These are phyloP conservation scores for Parotia lawesii DNA, from an alignment of 2,113 vertebrate genomes.

Conservation along the genomic window DNA sequence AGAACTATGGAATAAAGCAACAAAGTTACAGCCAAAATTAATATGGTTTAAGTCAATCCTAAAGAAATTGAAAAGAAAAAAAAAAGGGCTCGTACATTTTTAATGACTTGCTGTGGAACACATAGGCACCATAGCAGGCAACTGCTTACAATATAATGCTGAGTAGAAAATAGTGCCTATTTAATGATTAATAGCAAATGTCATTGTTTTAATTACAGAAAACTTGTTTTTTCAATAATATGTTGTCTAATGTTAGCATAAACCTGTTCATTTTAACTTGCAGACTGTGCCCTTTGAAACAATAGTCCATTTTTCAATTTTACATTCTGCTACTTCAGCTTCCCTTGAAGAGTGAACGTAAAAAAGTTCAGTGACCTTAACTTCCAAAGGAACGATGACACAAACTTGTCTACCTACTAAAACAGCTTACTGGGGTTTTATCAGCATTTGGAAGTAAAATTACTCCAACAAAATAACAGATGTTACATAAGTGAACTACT, in stretches of 20 bases:
- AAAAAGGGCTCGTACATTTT: neutral
- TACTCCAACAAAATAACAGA: constrained; percentile 80
- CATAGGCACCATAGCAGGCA: neutral
- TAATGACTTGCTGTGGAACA: neutral
- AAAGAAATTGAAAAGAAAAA: neutral
- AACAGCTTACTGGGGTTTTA: constrained; percentile 81
- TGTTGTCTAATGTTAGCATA: constrained; percentile 40
- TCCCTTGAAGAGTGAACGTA: constrained; percentile 74
- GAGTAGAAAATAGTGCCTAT: neutral
- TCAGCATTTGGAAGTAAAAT: constrained; percentile 74
- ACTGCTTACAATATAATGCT: neutral
- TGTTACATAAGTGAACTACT: constrained; percentile 75
- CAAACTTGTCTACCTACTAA: constrained; percentile 79
- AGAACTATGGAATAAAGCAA: neutral
- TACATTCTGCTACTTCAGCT: constrained; percentile 86
- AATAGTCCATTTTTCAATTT: constrained; percentile 80
- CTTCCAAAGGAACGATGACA: constrained; percentile 68
- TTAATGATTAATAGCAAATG: constrained; percentile 77
- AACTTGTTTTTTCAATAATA: constrained; percentile 72
- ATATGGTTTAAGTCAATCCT: neutral
- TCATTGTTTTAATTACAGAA: constrained; percentile 77
- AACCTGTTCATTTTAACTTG: constrained; percentile 68
- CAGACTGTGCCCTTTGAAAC: constrained; percentile 69
- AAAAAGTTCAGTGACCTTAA: constrained; percentile 76
- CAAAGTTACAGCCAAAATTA: neutral